These are phyloP conservation scores for Ricordea florida DNA, from an alignment of 92 coral and sea anemone species.

Conservation along the genomic window DNA sequence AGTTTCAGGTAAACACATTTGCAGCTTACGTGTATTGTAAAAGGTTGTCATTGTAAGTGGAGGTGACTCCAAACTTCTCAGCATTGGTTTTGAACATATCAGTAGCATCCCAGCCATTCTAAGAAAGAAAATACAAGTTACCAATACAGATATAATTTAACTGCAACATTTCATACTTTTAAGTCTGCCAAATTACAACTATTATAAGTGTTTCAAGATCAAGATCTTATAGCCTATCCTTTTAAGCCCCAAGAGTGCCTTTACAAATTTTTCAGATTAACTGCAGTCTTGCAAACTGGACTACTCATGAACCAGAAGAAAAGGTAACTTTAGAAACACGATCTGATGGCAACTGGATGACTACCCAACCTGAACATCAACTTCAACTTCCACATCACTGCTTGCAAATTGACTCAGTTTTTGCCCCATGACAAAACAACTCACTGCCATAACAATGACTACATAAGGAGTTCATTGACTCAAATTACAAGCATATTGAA, in stretches of 20 bases:
- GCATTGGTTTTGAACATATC: slow-evolving; percentile 47
- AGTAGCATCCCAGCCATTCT: slow-evolving; percentile 51
- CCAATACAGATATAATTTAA: too few relatives aligned
- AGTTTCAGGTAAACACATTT: too few relatives aligned
- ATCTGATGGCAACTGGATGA: too few relatives aligned
- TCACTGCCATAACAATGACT: slow-evolving; percentile 30
- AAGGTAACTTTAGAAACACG: too few relatives aligned
- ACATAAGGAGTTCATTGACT: slow-evolving; percentile 27
- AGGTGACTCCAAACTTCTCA: slow-evolving; percentile 45
- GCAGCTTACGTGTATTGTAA: slow-evolving; percentile 39
- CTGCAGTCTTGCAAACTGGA: too few relatives aligned
- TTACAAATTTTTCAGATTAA: too few relatives aligned
- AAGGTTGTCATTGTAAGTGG: slow-evolving; percentile 27
- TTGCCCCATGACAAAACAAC: slow-evolving; percentile 40
- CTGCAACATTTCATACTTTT: too few relatives aligned
- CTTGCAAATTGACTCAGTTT: slow-evolving; percentile 32
- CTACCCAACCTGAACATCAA: slow-evolving; percentile 31
- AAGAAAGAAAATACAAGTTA: neutral
- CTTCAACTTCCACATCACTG: slow-evolving; percentile 40
- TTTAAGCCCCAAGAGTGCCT: too few relatives aligned
- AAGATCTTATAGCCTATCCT: too few relatives aligned
- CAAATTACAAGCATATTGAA: neutral
- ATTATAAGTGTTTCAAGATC: too few relatives aligned
- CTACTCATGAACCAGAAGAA: too few relatives aligned
- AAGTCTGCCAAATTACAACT: too few relatives aligned